Conservation (phyloP, 2,888 invertebrate genomes). For the Protophormia terraenovae region DNA sequence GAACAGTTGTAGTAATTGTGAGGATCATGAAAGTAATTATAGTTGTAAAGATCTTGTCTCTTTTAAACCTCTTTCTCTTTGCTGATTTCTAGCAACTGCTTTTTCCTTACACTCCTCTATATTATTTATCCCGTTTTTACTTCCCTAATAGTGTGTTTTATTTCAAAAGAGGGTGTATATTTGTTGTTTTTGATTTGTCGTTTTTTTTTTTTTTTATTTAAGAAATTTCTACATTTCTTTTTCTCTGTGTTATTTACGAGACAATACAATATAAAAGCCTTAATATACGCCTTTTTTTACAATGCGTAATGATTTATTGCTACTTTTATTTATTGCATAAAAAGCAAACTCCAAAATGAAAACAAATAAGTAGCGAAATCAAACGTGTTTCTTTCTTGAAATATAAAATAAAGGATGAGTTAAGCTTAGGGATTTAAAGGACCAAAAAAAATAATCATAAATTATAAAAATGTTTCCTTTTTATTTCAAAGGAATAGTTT, state of each 20-base stretch:
- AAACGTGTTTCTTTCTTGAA: neutral
- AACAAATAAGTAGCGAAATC: neutral
- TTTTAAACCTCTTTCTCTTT: too few species aligned
- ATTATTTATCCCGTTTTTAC: neutral
- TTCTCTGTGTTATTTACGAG: neutral
- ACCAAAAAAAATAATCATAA: neutral
- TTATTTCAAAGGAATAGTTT: neutral
- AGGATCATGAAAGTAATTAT: too few species aligned
- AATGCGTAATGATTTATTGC: constrained; percentile 52
- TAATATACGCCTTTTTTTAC: constrained; percentile 22
- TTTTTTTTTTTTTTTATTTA: too few species aligned
- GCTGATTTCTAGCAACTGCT: too few species aligned
- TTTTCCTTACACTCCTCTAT: too few species aligned
- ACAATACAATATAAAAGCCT: neutral
- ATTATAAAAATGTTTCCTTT: neutral
- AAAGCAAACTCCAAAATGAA: neutral
- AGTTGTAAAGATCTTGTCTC: too few species aligned
- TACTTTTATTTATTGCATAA: constrained; percentile 19
- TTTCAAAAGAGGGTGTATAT: neutral
- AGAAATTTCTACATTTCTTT: too few species aligned
- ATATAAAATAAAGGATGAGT: neutral
- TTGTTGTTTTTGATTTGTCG: neutral
- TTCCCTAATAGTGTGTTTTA: neutral
- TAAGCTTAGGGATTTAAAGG: neutral
- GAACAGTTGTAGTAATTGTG: too few species aligned